Conservation (phyloP, 1,140 invertebrate species). For the Drosophila repletoides region DNA sequence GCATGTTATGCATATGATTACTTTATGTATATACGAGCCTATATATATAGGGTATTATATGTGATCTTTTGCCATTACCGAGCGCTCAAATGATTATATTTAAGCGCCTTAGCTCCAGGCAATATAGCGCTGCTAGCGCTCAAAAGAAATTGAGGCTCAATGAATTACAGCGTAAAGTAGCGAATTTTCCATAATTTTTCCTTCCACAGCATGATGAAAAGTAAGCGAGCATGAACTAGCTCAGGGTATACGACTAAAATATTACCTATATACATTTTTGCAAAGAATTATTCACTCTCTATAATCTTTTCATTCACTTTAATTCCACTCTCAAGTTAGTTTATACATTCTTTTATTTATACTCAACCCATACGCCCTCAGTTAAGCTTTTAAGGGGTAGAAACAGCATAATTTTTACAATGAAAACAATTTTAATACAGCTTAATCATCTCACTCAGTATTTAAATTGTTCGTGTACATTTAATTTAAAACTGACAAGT, state of each 20-base stretch:
- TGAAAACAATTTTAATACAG: too few relatives aligned
- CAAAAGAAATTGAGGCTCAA: slow-evolving; percentile 38
- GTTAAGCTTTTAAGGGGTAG: neutral
- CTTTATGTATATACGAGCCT: slow-evolving; percentile 21
- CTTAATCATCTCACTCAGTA: neutral
- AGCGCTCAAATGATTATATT: slow-evolving; percentile 9
- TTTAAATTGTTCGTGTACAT: slow-evolving; percentile 5
- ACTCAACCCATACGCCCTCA: neutral
- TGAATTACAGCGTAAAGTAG: slow-evolving; percentile 32
- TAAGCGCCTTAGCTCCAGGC: slow-evolving; percentile 40
- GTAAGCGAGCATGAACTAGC: neutral
- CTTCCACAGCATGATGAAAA: neutral
- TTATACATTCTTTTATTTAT: too few relatives aligned
- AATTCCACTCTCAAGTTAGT: too few relatives aligned
- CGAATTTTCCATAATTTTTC: slow-evolving; percentile 23
- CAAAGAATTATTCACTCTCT: neutral
- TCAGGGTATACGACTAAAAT: neutral
- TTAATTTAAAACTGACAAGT: slow-evolving; percentile 29
- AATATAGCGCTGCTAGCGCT: slow-evolving; percentile 16
- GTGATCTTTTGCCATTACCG: slow-evolving; percentile 15
- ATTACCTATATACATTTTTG: neutral
- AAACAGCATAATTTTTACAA: neutral
- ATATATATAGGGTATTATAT: slow-evolving; percentile 7
- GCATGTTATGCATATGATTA: slow-evolving; percentile 44
- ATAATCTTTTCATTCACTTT: too few relatives aligned